These are phyloP conservation scores for Lasiurus borealis DNA, from an alignment of 2,113 vertebrate genomes.

Conservation along the genomic window DNA sequence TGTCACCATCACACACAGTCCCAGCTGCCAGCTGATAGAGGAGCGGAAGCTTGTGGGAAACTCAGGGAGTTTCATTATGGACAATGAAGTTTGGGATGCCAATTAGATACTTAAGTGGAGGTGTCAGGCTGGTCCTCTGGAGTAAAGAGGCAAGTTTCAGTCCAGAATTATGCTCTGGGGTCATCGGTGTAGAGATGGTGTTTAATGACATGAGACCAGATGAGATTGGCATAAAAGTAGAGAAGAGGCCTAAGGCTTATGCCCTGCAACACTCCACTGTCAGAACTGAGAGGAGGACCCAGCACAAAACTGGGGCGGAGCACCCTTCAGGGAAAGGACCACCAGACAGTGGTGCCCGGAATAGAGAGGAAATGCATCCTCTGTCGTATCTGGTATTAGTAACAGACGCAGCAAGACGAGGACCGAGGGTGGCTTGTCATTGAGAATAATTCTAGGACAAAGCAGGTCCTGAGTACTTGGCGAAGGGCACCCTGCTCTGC, in stretches of 20 bases:
- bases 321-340: background rate
- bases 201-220: background rate
- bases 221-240: background rate
- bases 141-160: background rate
- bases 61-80: background rate
- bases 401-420: accelerated
- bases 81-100: no score
- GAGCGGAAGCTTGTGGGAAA: accelerated
- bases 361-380: accelerated
- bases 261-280: accelerated
- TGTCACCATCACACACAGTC: accelerated
- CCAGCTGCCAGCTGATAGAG: background rate
- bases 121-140: background rate
- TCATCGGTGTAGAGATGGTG: background rate
- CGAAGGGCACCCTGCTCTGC: accelerated
- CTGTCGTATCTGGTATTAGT: background rate
- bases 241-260: background rate
- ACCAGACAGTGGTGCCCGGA: accelerated
- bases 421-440: accelerated
- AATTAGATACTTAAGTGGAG: background rate
- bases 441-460: background rate
- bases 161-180: background rate
- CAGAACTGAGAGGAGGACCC: accelerated
- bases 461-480: background rate
- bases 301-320: background rate